Conservation (phyloP, 2,888 invertebrate genomes). For the Escarpia spicata region DNA sequence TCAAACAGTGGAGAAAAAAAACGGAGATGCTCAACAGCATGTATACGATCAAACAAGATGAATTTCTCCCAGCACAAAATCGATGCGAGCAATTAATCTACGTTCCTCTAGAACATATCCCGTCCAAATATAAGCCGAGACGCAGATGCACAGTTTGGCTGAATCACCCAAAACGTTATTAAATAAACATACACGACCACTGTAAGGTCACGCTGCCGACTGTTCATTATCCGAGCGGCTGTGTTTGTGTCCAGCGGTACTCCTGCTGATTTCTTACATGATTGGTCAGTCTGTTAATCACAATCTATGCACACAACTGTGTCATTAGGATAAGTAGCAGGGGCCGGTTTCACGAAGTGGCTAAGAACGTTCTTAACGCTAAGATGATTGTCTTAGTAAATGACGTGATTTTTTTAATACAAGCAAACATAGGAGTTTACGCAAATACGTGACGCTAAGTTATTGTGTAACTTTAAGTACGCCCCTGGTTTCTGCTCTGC, state of each 20-base stretch:
- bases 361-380: no score
- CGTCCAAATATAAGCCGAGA: neutral
- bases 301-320: neutral
- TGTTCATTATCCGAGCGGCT: neutral
- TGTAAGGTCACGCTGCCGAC: neutral
- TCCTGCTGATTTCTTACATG: neutral
- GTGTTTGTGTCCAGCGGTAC: neutral
- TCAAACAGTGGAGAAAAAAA: neutral
- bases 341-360: no score
- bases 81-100: neutral
- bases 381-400: no score
- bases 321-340: neutral
- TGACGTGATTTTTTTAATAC: no score
- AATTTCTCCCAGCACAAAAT: neutral
- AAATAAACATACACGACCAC: constrained; percentile 10
- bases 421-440: no score
- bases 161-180: constrained; percentile 9
- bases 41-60: neutral
- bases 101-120: neutral
- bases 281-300: neutral
- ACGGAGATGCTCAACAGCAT: neutral
- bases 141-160: neutral
- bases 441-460: no score
- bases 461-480: no score
- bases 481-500: no score